Evolutionary conservation across 2,113 vertebrate species (phyloP).

Genomic region (Bettongia penicillata): DNA sequence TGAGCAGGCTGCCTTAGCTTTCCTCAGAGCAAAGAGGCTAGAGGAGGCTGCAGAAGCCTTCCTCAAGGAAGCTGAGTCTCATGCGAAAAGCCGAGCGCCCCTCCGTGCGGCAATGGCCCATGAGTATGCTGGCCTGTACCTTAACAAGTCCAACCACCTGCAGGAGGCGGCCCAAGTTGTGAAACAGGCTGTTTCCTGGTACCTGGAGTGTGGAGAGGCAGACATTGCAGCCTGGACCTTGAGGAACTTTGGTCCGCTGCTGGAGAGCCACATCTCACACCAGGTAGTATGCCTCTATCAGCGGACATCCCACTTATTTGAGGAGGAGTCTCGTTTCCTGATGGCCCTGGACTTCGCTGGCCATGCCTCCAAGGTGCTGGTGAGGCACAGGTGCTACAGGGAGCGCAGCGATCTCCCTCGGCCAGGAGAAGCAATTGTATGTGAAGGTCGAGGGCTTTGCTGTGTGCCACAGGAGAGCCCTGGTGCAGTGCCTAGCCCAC

Average conservation of each 20-base stretch:
- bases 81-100: not conserved
- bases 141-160: not conserved
- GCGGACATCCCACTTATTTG: not conserved
- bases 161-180: too few species aligned
- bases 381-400: not conserved
- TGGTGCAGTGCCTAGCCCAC: not conserved
- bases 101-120: not conserved
- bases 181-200: not conserved
- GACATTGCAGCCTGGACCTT: not conserved
- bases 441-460: not conserved
- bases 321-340: not conserved
- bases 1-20: not conserved
- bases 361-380: not conserved
- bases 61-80: not conserved
- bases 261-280: not conserved
- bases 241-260: not conserved
- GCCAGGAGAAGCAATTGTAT: not conserved
- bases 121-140: not conserved
- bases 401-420: not conserved
- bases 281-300: not conserved
- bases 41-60: fast-evolving
- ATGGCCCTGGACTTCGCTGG: not conserved
- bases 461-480: not conserved
- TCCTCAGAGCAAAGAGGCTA: not conserved
- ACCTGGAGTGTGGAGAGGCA: not conserved